Base-by-base conservation (phyloP, 2,113 vertebrate species). In the Nycticryphes semicollaris region DNA sequence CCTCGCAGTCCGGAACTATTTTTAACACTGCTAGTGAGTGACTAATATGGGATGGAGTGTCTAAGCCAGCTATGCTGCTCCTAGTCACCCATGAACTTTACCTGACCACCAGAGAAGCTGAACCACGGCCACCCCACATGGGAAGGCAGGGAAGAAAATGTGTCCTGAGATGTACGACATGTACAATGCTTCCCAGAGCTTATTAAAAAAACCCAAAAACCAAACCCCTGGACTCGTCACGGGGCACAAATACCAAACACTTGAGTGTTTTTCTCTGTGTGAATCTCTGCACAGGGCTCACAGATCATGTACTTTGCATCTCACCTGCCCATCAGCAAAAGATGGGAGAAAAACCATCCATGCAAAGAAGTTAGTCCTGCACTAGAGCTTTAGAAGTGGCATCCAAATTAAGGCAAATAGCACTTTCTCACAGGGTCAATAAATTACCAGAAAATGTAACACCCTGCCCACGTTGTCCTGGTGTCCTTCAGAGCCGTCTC, bases 61-160 rank as follows among this genome's bases (percentile, higher is more conserved):
- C 53, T 56, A 78, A 91, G 53, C 27, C 82, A 83, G 48, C 43
- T 30, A 6, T 0, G 1, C 33, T 73, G 62, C 48, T 94, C 84
- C 73, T 77, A 91, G 73, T 69, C 62, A 73, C 87, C 87, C 91
- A 25, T 56, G 15, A 68, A 22, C 17, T 72, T 96, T 95, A 96
- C 88, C 90, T 54, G 87, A 47, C 67, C 81, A 69, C 89, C 81
- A 56, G 84, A 82, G 57, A n/a, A 75, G 25, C 73, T 70, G 80
- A 86, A 69, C 25, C 47, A 16, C 24, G 53, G 72, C 68, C 89
- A 74, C 53, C 45, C 70, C 3, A 3, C 6, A 1, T 2, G 4
- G 83, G 41, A 31, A 59, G 83, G 64, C 64, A 64, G 43, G 3
- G 53, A 54, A 67, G 41, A 62, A 51, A 92, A 33, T 7, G 13